Base-by-base conservation (phyloP, 2,888 invertebrate genomes). In the Stegophylla sp. region DNA sequence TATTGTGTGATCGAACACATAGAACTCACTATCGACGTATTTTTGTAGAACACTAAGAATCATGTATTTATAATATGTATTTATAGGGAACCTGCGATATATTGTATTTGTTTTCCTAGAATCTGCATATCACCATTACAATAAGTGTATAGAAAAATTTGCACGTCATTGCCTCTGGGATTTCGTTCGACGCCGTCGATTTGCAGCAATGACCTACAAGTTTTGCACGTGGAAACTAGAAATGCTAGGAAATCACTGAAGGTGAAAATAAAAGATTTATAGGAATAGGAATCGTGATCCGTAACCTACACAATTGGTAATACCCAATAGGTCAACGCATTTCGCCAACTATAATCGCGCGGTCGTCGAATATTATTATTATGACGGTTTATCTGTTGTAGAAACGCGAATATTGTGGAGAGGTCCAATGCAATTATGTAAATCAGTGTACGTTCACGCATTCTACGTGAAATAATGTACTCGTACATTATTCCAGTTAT, bases 171-270 rank as follows among this genome's bases (percentile, higher is more conserved):
- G 34, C 20, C 48, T 34, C 34, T 17, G 74, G n/a, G 51, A 10
- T 15, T 7, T 15, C 48, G 45, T 28, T 51, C 12, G 28, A 34
- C 34, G 34, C 64, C 34, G 34, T 75, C 34, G 34, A 23, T 48
- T 66, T n/a, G n/a, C 53, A 26, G 64, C 75, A 66, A 76, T 66
- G 66, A 76, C 75, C 75, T 66, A 75, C 41, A 64, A 64, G 34
- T 63, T 48, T 34, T 48, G 7, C 64, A 23, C 64, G 41, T 53
- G 53, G 23, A 66, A 76, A 66, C 15, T 53, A 41, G 23, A 66
- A 76, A 66, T 20, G 71, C 34, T 64, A 15, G 74, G 74, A 75
- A 75, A 75, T 51, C 51, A 23, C 34, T 51, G 63, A 63, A 75
- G 74, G 74, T 75, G 63, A 75, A 75, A 75, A 75, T 17, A 51